phyloP scores from a whole-genome alignment of 1,140 invertebrate species.

The Eumaeus atala region DNA sequence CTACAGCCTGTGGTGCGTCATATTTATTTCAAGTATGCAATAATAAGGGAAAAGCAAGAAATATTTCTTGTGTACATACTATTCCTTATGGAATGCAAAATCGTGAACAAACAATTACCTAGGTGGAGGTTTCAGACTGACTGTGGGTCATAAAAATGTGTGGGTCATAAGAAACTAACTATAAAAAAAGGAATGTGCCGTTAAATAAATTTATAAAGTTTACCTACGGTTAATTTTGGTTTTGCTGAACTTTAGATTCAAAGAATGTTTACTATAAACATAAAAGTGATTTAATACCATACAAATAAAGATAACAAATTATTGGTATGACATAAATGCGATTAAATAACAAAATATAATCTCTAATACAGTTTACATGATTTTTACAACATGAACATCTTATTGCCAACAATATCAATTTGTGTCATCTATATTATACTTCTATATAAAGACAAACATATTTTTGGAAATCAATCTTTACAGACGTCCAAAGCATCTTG shows the following conservation, averaged over 20 bases:
- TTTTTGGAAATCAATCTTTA: conserved; percentile 80
- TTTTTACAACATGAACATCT: conserved; percentile 12
- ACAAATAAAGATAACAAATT: conserved; percentile 11
- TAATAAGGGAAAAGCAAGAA: too few relatives aligned
- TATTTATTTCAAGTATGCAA: too few relatives aligned
- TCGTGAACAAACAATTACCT: too few relatives aligned
- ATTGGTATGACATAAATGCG: conserved; percentile 15
- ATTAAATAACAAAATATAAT: conserved; percentile 14
- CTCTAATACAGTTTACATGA: not conserved
- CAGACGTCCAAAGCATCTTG: conserved; percentile 89
- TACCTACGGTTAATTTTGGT: too few relatives aligned
- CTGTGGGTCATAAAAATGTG: too few relatives aligned
- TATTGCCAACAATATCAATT: conserved; percentile 39
- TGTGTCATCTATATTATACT: conserved; percentile 24
- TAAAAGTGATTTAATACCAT: conserved; percentile 3
- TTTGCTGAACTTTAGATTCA: not conserved
- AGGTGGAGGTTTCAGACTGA: too few relatives aligned
- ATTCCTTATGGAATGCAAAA: too few relatives aligned
- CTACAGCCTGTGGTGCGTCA: too few relatives aligned
- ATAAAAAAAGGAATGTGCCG: too few relatives aligned
- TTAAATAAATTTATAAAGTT: too few relatives aligned
- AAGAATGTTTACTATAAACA: conserved; percentile 1
- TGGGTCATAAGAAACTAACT: too few relatives aligned
- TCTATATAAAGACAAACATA: conserved; percentile 29
- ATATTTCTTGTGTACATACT: too few relatives aligned